phyloP scores from a whole-genome alignment of 1,140 invertebrate genomes.

The Contarinia nasturtii region DNA sequence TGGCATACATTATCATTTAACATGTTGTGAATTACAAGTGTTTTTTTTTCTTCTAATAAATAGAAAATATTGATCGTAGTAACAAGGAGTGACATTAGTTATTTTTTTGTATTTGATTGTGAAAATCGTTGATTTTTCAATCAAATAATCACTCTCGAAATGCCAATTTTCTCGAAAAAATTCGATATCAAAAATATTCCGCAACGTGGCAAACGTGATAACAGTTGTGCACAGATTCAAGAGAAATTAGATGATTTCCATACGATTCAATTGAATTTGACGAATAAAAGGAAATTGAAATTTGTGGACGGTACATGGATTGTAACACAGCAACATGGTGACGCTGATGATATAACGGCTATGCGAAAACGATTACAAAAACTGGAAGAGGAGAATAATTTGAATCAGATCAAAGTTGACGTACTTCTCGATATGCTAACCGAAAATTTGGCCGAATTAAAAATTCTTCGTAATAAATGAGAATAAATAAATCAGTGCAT shows the following conservation, averaged over 20 bases:
- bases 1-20: too few relatives aligned
- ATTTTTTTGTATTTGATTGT: too few relatives aligned
- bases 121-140: too few relatives aligned
- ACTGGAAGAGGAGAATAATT: constrained; percentile 21
- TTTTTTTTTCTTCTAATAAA: too few relatives aligned
- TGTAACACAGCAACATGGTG: constrained; percentile 13
- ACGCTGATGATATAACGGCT: constrained; percentile 16
- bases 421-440: constrained; percentile 19
- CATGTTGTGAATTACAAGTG: too few relatives aligned
- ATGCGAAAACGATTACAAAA: constrained; percentile 15
- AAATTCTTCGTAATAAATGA: background rate
- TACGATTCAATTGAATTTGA: constrained; percentile 15
- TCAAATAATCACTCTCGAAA: too few relatives aligned
- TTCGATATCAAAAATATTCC: constrained; percentile 19
- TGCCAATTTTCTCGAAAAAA: constrained; percentile 22
- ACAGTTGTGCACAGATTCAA: constrained; percentile 12
- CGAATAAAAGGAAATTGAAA: constrained; percentile 16
- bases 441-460: constrained; percentile 19
- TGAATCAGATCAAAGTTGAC: constrained; percentile 20
- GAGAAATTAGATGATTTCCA: constrained; percentile 19
- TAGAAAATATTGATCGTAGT: too few relatives aligned
- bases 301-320: constrained; percentile 23
- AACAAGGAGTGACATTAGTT: too few relatives aligned
- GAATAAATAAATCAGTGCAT: too few relatives aligned
- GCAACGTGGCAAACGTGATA: constrained; percentile 12